Evolutionary conservation across 2,888 invertebrate species (phyloP), one percentile per base, ranked within the genome.

Genomic region (Theodoxus fluviatilis): DNA sequence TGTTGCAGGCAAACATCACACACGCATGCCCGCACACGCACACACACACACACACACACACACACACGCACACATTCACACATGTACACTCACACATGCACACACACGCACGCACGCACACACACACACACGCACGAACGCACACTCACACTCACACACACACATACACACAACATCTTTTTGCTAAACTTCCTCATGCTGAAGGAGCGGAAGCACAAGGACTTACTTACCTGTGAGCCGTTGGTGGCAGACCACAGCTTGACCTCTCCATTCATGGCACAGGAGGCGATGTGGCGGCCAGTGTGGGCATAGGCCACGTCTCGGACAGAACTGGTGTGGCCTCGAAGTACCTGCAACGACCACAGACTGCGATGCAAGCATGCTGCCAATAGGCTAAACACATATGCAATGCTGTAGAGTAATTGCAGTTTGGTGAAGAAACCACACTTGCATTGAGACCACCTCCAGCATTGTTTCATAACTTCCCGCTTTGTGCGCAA

Each of bases 241-340:
- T 80, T 82, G 25, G 76, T 69, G 3, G 86, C 82, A 33, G 83
- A 83, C 87, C 87, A 87, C 12, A 87, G 78, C 73, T 84, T 85
- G 47, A 87, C 85, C 68, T 85, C 85, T 1, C 87, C 87, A 71
- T 85, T 85, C 28, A 87, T 76, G 1, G 86, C 76, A 15, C 85
- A 86, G 2, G 87, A 87, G 3, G 85, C 86, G 69, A 87, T 81
- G 70, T 86, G 83, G 15, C 77, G 73, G 4, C 86, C 87, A 63
- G 83, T 80, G 18, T 82, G 81, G 22, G 85, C 85, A 73, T 80
- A 87, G 0, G 83, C 80, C 3, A 87, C 83, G 69, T 82, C 83
- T 67, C 86, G 73, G 7, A 87, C 84, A 22, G 87, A 85, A 1
- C 81, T 78, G 47, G 68, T 73, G 74, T 87, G 87, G 28, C 87